A percentile compares a stretch with the other conserved stretches of the same genome.
phyloP scores from a whole-genome alignment of 1,140 invertebrate species.

The Kradibia gibbosae region DNA sequence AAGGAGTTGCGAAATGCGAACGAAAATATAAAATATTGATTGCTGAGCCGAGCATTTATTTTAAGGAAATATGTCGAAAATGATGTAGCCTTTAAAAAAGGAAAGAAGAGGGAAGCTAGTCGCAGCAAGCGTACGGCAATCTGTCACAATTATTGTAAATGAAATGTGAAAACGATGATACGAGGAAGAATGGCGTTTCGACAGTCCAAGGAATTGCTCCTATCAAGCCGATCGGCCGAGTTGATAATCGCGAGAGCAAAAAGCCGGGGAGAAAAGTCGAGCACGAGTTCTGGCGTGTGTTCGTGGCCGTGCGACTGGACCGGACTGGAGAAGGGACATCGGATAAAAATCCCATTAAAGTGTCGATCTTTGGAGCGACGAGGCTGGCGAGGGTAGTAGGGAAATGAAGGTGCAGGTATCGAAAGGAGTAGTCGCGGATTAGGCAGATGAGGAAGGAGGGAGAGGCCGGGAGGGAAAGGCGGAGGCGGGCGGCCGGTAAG shows the following conservation, averaged over 20 bases:
- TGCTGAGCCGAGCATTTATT: no score
- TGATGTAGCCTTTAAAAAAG: no score
- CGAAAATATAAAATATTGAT: no score
- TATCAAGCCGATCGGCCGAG: conserved; percentile 14
- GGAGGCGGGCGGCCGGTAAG: background rate
- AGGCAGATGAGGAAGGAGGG: background rate
- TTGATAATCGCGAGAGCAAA: conserved; percentile 7
- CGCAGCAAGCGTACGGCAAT: background rate
- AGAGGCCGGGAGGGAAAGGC: background rate
- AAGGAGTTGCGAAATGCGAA: no score
- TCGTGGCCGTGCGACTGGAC: background rate
- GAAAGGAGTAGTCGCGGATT: background rate
- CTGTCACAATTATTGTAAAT: background rate
- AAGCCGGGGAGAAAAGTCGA: background rate
- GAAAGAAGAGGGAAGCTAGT: no score
- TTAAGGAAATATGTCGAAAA: no score
- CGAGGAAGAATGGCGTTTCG: background rate
- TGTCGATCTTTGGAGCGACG: conserved; percentile 5
- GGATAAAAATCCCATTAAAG: conserved; percentile 48
- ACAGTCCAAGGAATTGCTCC: background rate
- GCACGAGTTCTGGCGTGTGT: background rate
- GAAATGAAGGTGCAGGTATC: conserved; percentile 8
- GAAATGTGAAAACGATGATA: background rate
- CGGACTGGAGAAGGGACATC: background rate
- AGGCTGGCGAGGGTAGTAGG: background rate